Conservation (phyloP, 2,113 vertebrate genomes). For the Oryzias curvinotus region DNA sequence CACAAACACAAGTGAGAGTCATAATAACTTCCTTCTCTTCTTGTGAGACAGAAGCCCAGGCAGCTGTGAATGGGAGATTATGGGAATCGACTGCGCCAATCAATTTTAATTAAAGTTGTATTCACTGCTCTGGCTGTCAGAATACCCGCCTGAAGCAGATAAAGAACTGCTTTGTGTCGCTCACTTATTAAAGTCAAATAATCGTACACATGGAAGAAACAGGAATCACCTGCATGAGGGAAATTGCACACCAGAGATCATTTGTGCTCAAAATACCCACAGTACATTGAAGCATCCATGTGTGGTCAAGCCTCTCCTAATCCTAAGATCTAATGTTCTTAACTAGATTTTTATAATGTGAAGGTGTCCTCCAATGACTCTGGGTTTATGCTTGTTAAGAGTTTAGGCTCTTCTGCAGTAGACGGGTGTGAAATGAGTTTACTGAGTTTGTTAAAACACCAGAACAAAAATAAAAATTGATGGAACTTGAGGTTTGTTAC, state of each 20-base stretch:
- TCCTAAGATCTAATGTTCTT: neutral
- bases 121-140: constrained; percentile 54
- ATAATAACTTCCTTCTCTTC: constrained; percentile 14
- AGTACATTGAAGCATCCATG: neutral
- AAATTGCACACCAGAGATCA: constrained; percentile 9
- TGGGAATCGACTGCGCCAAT: constrained; percentile 42
- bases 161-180: constrained; percentile 38
- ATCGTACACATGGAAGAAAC: constrained; percentile 43
- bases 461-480: neutral
- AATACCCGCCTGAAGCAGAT: constrained; percentile 36
- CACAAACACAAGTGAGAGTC: neutral
- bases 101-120: constrained; percentile 67
- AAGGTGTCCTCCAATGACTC: neutral
- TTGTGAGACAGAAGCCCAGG: constrained; percentile 42
- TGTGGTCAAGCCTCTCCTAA: neutral
- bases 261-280: constrained; percentile 9
- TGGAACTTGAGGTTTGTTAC: neutral
- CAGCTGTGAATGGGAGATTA: constrained; percentile 49
- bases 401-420: neutral
- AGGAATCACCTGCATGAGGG: constrained; percentile 22
- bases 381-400: neutral
- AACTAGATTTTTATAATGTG: neutral
- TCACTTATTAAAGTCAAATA: constrained; percentile 43
- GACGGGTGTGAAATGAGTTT: neutral
- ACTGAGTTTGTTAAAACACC: neutral